Percentiles rank a stretch among this genome's conserved stretches.
Evolutionary conservation across 2,888 invertebrate genomes (phyloP).

Genomic region (Hyppa rectilinea): DNA sequence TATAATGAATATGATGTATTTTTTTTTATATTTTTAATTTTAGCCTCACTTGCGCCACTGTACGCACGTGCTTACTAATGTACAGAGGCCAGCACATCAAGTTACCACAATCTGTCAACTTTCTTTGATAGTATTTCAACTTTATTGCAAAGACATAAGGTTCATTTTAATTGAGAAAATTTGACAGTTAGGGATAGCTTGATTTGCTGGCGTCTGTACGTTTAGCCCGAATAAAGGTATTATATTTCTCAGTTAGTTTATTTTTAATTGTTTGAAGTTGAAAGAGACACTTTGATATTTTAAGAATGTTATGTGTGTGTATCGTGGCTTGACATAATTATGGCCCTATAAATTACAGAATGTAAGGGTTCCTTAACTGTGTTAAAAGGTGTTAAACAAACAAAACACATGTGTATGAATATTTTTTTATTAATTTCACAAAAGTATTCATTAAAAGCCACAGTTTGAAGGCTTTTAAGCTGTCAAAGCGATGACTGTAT

Average conservation of each 20-base stretch:
- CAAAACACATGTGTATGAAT: constrained; percentile 76
- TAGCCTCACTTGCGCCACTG: background rate
- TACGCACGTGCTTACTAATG: too few species aligned
- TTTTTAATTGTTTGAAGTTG: background rate
- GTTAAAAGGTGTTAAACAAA: constrained; percentile 47
- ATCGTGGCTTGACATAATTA: too few species aligned
- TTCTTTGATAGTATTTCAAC: too few species aligned
- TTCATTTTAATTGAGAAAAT: too few species aligned
- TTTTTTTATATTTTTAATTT: constrained; percentile 19
- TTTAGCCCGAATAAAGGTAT: background rate
- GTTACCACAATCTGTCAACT: too few species aligned
- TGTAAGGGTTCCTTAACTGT: constrained; percentile 20
- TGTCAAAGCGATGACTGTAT: constrained; percentile 86
- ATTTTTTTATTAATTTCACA: constrained; percentile 91
- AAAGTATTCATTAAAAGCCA: constrained; percentile 90
- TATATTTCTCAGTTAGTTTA: too few species aligned
- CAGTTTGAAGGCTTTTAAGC: constrained; percentile 90
- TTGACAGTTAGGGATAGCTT: too few species aligned
- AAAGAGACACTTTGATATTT: background rate
- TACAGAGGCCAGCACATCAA: too few species aligned
- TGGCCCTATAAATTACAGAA: too few species aligned
- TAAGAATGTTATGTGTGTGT: too few species aligned
- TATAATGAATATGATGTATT: constrained; percentile 82
- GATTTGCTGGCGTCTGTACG: too few species aligned
- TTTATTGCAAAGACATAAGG: too few species aligned